Percentiles rank a stretch among this genome's conserved stretches.
These are phyloP conservation scores for Holothuria glaberrima DNA, from an alignment of 35 echinoderm and acorn worm genomes.

Conservation along the genomic window DNA sequence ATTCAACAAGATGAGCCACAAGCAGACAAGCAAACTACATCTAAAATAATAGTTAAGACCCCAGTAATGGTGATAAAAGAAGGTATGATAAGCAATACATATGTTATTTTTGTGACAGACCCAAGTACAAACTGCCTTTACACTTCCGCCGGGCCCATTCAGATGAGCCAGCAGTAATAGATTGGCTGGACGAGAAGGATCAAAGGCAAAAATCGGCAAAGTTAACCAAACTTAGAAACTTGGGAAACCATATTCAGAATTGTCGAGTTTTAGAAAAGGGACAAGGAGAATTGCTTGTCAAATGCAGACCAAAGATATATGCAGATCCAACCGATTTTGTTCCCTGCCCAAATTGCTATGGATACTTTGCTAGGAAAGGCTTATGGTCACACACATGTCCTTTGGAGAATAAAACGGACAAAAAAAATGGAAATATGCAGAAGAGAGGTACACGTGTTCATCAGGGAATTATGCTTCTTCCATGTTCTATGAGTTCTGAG, in stretches of 20 bases:
- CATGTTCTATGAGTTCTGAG: neutral
- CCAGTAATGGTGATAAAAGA: neutral
- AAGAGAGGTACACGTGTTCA: neutral
- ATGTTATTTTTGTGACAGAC: neutral
- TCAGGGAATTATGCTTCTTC: neutral
- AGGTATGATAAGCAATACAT: neutral
- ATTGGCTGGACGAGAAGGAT: neutral
- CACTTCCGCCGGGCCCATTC: neutral
- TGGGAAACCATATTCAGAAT: slow-evolving; percentile 31
- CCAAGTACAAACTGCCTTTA: neutral
- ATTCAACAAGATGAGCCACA: slow-evolving; percentile 62
- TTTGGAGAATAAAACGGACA: neutral
- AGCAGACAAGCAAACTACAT: too few relatives aligned
- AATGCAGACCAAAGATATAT: neutral
- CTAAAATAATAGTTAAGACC: neutral
- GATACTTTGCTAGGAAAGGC: neutral
- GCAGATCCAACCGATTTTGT: neutral
- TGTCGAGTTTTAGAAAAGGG: slow-evolving; percentile 12
- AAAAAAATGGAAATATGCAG: neutral
- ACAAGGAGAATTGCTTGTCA: neutral
- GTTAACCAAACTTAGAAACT: neutral
- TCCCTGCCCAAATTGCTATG: slow-evolving; percentile 17
- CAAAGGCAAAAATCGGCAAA: neutral
- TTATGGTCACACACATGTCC: slow-evolving; percentile 17
- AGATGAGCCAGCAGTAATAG: neutral